These are phyloP conservation scores for Oeneis ivallda DNA, from an alignment of 2,888 invertebrate genomes.

Conservation along the genomic window DNA sequence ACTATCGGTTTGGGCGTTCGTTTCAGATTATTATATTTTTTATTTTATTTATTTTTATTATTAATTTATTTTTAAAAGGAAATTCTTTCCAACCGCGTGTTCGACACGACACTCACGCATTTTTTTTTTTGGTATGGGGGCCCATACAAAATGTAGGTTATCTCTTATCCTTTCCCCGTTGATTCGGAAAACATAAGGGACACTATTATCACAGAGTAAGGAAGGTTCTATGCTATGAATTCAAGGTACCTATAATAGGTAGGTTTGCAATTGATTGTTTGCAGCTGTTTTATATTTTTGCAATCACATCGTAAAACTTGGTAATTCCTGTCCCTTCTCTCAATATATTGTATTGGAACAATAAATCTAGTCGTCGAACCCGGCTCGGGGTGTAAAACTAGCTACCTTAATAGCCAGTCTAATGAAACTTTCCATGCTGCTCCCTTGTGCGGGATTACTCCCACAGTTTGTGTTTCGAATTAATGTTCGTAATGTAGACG, in stretches of 20 bases:
- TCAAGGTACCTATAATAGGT: not conserved
- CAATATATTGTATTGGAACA: constrained; percentile 58
- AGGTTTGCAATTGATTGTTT: not conserved
- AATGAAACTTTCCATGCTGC: constrained; percentile 49
- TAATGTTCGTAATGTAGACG: constrained; percentile 33
- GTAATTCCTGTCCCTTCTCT: constrained; percentile 43
- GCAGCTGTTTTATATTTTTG: constrained; percentile 29
- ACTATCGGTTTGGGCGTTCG: too few relatives aligned
- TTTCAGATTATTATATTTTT: too few relatives aligned
- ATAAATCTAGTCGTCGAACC: constrained; percentile 62
- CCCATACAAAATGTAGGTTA: too few relatives aligned
- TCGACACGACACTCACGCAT: too few relatives aligned
- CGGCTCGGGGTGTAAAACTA: constrained; percentile 45
- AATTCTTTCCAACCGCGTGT: too few relatives aligned
- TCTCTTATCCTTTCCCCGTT: too few relatives aligned
- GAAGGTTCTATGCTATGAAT: too few relatives aligned
- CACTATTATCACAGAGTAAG: too few relatives aligned
- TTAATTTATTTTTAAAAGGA: too few relatives aligned
- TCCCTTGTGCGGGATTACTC: constrained; percentile 33
- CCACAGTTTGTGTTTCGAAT: constrained; percentile 35
- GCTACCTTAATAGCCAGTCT: constrained; percentile 50
- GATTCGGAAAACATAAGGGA: too few relatives aligned
- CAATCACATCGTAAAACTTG: constrained; percentile 54
- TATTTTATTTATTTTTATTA: too few relatives aligned
- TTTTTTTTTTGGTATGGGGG: too few relatives aligned